Percentiles rank a stretch among this genome's conserved stretches.
phyloP scores from a whole-genome alignment of 2,113 vertebrate species.

The Hemicordylus capensis region DNA sequence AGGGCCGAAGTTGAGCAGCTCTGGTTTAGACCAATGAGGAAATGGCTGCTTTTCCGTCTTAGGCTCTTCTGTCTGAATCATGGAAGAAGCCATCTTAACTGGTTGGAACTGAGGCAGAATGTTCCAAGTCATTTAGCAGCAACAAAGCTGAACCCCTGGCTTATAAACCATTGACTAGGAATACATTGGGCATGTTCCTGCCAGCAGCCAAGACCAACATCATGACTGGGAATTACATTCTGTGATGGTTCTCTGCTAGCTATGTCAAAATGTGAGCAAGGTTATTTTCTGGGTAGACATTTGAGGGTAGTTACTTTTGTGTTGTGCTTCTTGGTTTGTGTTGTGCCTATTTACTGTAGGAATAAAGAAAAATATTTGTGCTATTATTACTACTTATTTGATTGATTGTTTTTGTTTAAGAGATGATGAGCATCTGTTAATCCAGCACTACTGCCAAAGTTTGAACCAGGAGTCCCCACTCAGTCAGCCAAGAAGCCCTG shows the following conservation, averaged over 20 bases:
- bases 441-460: constrained; percentile 99
- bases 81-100: neutral
- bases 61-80: neutral
- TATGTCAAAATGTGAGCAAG: neutral
- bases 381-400: neutral
- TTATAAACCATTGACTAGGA: neutral
- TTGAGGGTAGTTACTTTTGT: neutral
- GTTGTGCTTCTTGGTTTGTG: too few species aligned
- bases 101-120: neutral
- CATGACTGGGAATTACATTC: neutral
- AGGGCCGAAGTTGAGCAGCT: too few species aligned
- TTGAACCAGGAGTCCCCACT: constrained; percentile 98
- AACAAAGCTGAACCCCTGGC: neutral
- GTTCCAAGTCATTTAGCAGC: neutral
- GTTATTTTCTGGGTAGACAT: neutral
- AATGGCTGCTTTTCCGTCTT: too few species aligned
- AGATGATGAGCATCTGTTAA: constrained; percentile 99
- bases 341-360: neutral
- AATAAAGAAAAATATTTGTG: constrained; percentile 54
- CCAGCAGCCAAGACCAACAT: neutral
- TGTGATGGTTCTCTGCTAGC: neutral
- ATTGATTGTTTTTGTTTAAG: constrained; percentile 83
- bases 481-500: constrained; percentile 90
- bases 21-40: too few species aligned
- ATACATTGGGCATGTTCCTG: neutral